Base-by-base conservation (phyloP, 2,797 vertebrate species). In the Petrocephalus schoutedeni region DNA sequence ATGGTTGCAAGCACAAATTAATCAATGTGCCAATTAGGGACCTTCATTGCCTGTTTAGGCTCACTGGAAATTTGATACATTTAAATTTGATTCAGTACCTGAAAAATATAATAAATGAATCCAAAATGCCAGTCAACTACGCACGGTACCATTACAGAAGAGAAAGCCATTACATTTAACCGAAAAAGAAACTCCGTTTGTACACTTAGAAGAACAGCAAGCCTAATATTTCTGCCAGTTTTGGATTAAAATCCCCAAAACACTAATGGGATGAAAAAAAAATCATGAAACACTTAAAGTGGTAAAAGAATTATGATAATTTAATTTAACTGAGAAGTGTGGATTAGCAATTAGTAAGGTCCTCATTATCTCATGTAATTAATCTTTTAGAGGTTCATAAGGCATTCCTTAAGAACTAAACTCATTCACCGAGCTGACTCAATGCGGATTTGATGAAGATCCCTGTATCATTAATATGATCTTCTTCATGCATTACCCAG, bases 231-330 rank as follows among this genome's bases (percentile, higher is more conserved):
- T 41, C 85, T 86, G 56, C 7, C 45, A 28, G 80, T 54, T 84
- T 84, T 84, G 80, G 80, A 84, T 53, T 51, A 54, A 84, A 84
- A 84, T 51, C 36, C 74, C 74, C 56, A 86, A 58, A 86, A 86
- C 85, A 86, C 54, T 58, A 86, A 86, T 58, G 85, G 56, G 85
- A 36, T 86, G 32, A 71, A 71, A 53, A 83, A 85, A 58, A 58
- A 59, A 41, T 54, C 56, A 86, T 45, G 53, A 86, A 86, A 86
- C 85, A 59, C 56, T 86, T 86, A 58, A 86, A 86, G 85, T 86
- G 85, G 85, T 58, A 58, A 28, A 59, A 86, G 85, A 86, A 86
- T 86, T 86, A 86, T 86, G 85, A 86, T 58, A 36, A 86, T 86
- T 86, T 86, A 58, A 86, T 86, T 86, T 86, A 86, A 58, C 85